Base-by-base conservation (phyloP, 1,140 invertebrate genomes). In the Melitaea cinxia region DNA sequence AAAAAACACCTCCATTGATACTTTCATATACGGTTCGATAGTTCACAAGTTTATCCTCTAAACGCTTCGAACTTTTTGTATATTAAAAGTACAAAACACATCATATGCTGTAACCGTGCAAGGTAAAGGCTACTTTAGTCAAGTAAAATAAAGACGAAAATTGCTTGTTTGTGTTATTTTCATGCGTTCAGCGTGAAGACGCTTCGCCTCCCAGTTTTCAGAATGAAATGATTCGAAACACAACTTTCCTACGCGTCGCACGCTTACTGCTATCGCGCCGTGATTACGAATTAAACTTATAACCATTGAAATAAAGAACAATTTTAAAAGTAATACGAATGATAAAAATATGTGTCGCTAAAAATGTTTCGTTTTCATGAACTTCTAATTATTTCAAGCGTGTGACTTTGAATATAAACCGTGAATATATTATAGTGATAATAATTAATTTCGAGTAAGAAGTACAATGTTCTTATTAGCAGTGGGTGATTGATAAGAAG, bases 161-260 rank as follows among this genome's bases (percentile, higher is more conserved):
- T 52, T 2, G n/a, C 3, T 10, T 53, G 30, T 19, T 28, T 0
- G 19, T 42, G 35, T 30, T 4, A 23, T 10, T 17, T 33, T 45
- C 15, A 28, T 37, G 35, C 4, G 10, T 54, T 14, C 23, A 19
- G 35, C 21, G 12, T 2, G 42, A 24, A 10, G 42, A 47, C 42
- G 42, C 10, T 42, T 61, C 24, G 54, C 47, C 68, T 61, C 61
- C 52, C 64, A 67, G 63, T 57, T 64, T 63, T 71, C 69, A 60
- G 59, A 50, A 53, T 57, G 42, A 65, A 65, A 54, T 39, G 58
- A 71, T 54, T 71, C 60, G 53, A 58, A 71, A 66, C 37, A 54
- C 59, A 64, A 61, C 69, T 64, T 67, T 64, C 64, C 59, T 50
- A 58, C 49, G 60, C 69, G 69, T 45, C 69, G 69, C 53, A 56